phyloP scores from a whole-genome alignment of 2,888 invertebrate genomes.

The Dromius quadrimaculatus region DNA sequence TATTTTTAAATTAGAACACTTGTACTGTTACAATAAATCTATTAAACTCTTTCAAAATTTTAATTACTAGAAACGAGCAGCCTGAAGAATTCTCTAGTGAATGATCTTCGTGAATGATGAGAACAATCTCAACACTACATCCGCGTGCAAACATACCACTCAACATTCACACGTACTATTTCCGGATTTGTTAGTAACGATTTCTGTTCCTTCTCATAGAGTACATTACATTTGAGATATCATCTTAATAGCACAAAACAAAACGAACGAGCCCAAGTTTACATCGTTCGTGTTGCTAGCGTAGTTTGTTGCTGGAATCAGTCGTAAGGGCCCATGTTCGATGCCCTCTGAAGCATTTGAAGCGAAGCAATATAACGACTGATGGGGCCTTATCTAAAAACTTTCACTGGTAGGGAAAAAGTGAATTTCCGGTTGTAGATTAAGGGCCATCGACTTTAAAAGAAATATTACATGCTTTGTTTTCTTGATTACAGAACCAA shows the following conservation, averaged over 20 bases:
- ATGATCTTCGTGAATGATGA: constrained; percentile 9
- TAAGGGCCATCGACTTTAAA: constrained; percentile 3
- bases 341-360: neutral
- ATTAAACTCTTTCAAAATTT: no score
- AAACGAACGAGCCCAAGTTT: constrained; percentile 26
- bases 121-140: neutral
- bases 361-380: neutral
- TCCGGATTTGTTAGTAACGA: constrained; percentile 32
- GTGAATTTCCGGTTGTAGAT: neutral
- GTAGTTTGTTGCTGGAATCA: neutral
- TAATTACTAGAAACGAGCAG: no score
- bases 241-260: constrained; percentile 30
- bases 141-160: constrained; percentile 20
- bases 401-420: no score
- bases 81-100: neutral
- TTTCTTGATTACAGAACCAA: no score
- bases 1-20: no score
- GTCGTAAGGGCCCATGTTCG: neutral
- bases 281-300: constrained; percentile 19
- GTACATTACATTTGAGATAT: neutral
- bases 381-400: neutral
- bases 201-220: neutral
- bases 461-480: no score
- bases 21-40: no score
- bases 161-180: constrained; percentile 21